Base-by-base conservation (phyloP, 2,797 vertebrate species). In the Enteromius unitaeniatus region DNA sequence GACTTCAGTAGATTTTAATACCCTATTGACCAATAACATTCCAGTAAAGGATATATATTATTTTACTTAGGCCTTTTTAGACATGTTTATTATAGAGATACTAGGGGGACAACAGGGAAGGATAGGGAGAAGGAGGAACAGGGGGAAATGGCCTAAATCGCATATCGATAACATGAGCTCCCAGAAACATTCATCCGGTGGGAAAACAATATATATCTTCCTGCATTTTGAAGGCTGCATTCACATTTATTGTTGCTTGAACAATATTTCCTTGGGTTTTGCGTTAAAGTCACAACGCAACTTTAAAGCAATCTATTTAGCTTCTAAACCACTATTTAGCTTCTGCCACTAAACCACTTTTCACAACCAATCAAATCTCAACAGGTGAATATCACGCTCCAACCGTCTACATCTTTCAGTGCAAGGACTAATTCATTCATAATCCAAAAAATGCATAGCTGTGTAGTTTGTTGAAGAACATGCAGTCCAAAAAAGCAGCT, bases 1-100 rank as follows among this genome's bases (percentile, higher is more conserved):
- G 73, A 83, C 62, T 83, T 53, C 19, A 47, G 62, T n/a, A 42
- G 19, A 14, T 58, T 80, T 80, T 19, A 69, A 69, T 42, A 40
- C 31, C 9, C 31, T 68, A 28, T 19, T 55, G 65, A 17, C 28
- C 28, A 40, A 68, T 69, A 80, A 23, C 15, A 58, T 55, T 37
- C 37, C 72, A 76, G 28, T 26, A 72, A 45, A 81, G 55, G 37
- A 26, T 64, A 49, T 34, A 73, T 81, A 47, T 81, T 49, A n/a
- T 58, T 72, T 81, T 81, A 60, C 53, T 45, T 8, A 31, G 58
- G 40, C n/a, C 3, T 17, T 55, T 81, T 60, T 47, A 26, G 40
- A 28, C 11, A 81, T 10, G 14, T 51, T 62, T 47, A 34, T 47
- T 73, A 62, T 34, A n/a, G 21, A 8, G 42, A 55, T 14, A 37